These are phyloP conservation scores for Habrosyne pyritoides DNA, from an alignment of 2,888 invertebrate genomes.

Conservation along the genomic window DNA sequence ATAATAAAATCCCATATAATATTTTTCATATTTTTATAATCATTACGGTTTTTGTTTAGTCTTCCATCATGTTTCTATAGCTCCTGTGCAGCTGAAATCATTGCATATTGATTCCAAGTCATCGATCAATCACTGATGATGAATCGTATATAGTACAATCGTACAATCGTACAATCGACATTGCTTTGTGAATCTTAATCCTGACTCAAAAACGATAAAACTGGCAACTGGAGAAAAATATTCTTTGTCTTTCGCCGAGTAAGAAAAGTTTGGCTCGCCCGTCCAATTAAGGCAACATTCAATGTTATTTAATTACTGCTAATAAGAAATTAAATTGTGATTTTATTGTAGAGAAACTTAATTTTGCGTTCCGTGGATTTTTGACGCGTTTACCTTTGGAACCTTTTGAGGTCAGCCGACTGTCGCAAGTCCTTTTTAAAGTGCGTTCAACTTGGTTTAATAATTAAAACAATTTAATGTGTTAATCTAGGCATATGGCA, in stretches of 20 bases:
- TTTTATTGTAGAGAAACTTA: slow-evolving; percentile 72
- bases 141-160: background rate
- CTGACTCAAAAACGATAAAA: background rate
- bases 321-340: slow-evolving; percentile 68
- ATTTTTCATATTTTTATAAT: too few species aligned
- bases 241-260: slow-evolving; percentile 11
- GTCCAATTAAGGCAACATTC: slow-evolving; percentile 65
- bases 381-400: slow-evolving; percentile 53
- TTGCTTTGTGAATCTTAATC: background rate
- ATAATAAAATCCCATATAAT: too few species aligned
- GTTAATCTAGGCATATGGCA: slow-evolving; percentile 56
- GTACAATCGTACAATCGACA: background rate
- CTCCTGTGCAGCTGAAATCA: too few species aligned
- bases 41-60: too few species aligned
- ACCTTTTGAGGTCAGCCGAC: slow-evolving; percentile 58
- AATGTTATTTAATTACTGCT: slow-evolving; percentile 64
- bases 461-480: slow-evolving; percentile 56
- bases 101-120: too few species aligned
- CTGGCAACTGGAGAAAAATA: slow-evolving; percentile 7
- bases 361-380: slow-evolving; percentile 58
- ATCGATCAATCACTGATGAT: background rate
- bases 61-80: too few species aligned
- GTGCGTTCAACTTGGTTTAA: slow-evolving; percentile 38
- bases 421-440: slow-evolving; percentile 28
- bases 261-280: slow-evolving; percentile 21